Conservation (phyloP, 2,888 invertebrate species). For the Augiades crinisus region DNA sequence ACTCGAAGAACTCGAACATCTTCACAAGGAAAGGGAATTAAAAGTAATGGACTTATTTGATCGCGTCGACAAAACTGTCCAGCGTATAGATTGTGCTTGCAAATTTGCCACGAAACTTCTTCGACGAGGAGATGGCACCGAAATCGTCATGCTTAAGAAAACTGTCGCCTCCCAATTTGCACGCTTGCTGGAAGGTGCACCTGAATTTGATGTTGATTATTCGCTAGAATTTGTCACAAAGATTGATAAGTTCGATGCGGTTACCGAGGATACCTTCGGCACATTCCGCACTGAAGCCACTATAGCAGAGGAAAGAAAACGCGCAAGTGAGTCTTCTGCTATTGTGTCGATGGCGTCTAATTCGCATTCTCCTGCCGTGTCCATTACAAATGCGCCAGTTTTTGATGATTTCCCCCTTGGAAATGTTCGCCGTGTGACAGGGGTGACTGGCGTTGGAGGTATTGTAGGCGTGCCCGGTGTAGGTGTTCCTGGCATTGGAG, state of each 20-base stretch:
- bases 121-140: conserved; percentile 91
- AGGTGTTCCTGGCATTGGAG: conserved; percentile 46
- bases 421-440: conserved; percentile 73
- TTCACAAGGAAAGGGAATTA: conserved; percentile 92
- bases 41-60: conserved; percentile 94
- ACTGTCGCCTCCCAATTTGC: conserved; percentile 89
- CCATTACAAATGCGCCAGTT: conserved; percentile 86
- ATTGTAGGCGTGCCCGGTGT: conserved; percentile 44
- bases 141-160: conserved; percentile 91
- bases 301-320: conserved; percentile 78
- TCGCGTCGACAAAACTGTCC: conserved; percentile 90
- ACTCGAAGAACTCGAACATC: conserved; percentile 85
- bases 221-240: conserved; percentile 92
- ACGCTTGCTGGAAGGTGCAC: conserved; percentile 89
- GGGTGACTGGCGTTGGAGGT: conserved; percentile 37
- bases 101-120: conserved; percentile 91
- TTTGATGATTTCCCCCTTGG: conserved; percentile 86
- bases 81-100: conserved; percentile 92
- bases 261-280: conserved; percentile 87
- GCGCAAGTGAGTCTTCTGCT: conserved; percentile 69
- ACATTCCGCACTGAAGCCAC: conserved; percentile 86
- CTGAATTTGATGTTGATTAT: conserved; percentile 90
- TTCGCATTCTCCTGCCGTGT: conserved; percentile 71
- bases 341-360: conserved; percentile 66
- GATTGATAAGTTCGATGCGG: conserved; percentile 87